phyloP scores from a whole-genome alignment of 2,113 vertebrate genomes.

The Cavia porcellus region DNA sequence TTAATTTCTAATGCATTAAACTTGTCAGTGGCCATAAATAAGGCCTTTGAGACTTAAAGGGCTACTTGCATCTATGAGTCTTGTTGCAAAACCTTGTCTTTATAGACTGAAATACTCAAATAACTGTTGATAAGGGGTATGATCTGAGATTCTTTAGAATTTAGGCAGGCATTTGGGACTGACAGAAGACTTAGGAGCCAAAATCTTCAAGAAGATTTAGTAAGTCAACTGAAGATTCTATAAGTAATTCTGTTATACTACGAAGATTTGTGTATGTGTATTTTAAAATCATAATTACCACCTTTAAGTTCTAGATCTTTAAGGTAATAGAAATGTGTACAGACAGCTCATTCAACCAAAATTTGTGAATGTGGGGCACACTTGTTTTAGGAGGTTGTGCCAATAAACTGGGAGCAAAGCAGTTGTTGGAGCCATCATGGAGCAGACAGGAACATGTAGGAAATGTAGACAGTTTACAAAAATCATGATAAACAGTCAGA shows the following conservation, averaged over 20 bases:
- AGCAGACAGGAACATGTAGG: too few relatives aligned
- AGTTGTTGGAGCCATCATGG: not conserved
- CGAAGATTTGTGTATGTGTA: not conserved
- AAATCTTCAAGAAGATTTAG: not conserved
- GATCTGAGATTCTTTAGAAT: not conserved
- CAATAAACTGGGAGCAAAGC: not conserved
- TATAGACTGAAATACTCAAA: not conserved
- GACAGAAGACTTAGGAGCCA: not conserved
- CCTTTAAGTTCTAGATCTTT: constrained; percentile 37
- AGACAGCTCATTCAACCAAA: constrained; percentile 52
- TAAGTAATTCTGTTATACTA: not conserved
- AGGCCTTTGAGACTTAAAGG: constrained; percentile 23
- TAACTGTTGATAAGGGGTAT: not conserved
- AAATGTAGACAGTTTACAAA: not conserved
- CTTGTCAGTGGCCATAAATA: not conserved
- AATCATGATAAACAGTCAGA: not conserved
- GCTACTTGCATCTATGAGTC: not conserved
- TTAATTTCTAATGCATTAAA: constrained; percentile 28
- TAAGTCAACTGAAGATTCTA: not conserved
- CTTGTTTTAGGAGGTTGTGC: not conserved
- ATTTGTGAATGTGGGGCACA: not conserved
- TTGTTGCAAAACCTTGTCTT: not conserved
- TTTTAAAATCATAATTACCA: constrained; percentile 56
- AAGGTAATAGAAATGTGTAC: not conserved
- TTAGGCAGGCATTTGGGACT: not conserved